Conservation (phyloP, 2,113 vertebrate species). For the Columbina picui region DNA sequence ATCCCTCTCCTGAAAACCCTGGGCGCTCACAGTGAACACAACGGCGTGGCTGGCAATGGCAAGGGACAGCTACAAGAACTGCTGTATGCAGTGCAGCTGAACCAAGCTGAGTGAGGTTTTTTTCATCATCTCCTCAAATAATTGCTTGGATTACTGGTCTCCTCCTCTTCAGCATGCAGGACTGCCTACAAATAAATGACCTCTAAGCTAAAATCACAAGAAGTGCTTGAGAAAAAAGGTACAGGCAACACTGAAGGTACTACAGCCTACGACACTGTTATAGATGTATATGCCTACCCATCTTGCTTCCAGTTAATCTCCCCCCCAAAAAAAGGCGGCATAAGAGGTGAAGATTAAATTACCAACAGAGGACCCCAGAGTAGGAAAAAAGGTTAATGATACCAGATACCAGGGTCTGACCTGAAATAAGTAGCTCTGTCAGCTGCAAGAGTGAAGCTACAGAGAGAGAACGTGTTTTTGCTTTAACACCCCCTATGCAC, state of each 20-base stretch:
- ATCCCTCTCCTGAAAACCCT: accelerated
- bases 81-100: not conserved
- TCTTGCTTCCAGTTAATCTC: not conserved
- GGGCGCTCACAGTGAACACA: accelerated
- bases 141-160: not conserved
- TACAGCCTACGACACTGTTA: not conserved
- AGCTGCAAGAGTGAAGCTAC: conserved; percentile 32
- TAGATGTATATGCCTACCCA: not conserved
- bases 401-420: conserved; percentile 13
- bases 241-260: not conserved
- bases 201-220: not conserved
- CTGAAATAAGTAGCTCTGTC: conserved; percentile 31
- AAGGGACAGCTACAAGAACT: not conserved
- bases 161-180: not conserved
- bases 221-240: not conserved
- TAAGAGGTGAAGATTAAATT: not conserved
- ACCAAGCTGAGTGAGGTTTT: not conserved
- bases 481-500: conserved; percentile 21
- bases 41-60: accelerated
- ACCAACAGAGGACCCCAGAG: not conserved
- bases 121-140: not conserved
- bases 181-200: not conserved
- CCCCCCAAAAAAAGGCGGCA: not conserved
- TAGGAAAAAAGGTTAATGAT: conserved; percentile 31
- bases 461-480: conserved; percentile 4